Conservation (phyloP, 92 coral and sea anemone species). For the Phenganax stokvisi region DNA sequence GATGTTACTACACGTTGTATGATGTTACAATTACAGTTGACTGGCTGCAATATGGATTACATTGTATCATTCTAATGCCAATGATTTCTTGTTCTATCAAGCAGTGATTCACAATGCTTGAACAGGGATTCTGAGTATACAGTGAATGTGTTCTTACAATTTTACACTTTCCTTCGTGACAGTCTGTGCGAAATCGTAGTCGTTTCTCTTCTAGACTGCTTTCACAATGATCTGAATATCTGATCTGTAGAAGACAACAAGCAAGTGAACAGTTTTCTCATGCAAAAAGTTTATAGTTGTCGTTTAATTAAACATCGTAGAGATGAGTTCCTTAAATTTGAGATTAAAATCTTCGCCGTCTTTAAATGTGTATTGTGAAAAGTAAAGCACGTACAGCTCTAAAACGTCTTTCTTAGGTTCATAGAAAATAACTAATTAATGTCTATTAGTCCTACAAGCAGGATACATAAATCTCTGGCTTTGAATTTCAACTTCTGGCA, state of each 20-base stretch:
- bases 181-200: constrained; percentile 32
- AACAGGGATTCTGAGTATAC: not conserved
- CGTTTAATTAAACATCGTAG: not conserved
- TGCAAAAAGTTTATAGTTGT: not conserved
- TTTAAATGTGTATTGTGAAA: no score
- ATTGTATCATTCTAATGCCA: not conserved
- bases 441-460: no score
- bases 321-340: not conserved
- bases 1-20: no score
- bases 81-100: not conserved
- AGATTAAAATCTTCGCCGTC: no score
- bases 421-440: no score
- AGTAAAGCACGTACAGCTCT: no score
- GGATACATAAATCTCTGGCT: no score
- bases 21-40: no score
- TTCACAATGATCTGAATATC: constrained; percentile 20
- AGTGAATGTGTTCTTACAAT: constrained; percentile 5
- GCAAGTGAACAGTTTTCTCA: no score
- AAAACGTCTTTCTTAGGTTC: no score
- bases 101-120: not conserved
- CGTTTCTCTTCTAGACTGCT: constrained; percentile 25
- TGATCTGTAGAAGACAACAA: constrained; percentile 1
- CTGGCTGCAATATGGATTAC: no score
- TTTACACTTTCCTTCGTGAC: constrained; percentile 32
- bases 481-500: no score